phyloP scores from a whole-genome alignment of 2,797 vertebrate genomes.

The Paguma larvata region DNA sequence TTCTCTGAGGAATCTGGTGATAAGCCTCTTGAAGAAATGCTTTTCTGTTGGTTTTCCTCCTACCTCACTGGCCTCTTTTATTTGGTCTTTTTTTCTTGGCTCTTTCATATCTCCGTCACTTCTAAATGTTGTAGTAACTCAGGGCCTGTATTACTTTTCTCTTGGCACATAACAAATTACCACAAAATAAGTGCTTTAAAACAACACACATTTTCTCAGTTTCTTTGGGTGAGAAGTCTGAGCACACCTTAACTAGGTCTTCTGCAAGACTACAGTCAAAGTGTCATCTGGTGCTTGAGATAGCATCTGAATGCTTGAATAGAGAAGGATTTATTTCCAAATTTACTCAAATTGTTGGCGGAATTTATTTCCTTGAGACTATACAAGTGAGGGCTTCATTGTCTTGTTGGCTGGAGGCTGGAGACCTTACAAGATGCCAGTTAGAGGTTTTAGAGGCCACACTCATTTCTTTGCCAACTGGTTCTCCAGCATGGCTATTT shows the following conservation, averaged over 20 bases:
- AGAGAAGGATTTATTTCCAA: slow-evolving; percentile 3
- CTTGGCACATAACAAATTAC: background rate
- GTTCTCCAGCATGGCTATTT: background rate
- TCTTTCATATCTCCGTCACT: background rate
- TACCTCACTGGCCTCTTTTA: background rate
- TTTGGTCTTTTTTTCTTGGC: background rate
- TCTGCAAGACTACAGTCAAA: background rate
- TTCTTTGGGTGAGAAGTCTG: slow-evolving; percentile 25
- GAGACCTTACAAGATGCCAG: background rate
- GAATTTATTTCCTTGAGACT: background rate
- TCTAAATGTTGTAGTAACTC: slow-evolving; percentile 20
- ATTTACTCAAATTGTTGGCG: background rate
- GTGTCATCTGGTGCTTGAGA: background rate
- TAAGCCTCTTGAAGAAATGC: background rate
- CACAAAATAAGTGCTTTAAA: slow-evolving; percentile 9
- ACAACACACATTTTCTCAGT: background rate
- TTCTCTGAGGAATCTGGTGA: background rate
- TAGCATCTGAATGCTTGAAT: background rate
- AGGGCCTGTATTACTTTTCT: background rate
- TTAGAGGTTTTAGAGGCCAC: background rate
- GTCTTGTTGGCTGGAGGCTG: background rate
- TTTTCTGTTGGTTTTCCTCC: background rate
- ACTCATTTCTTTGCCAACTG: background rate
- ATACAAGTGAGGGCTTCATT: background rate
- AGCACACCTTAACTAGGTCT: background rate